Conservation (phyloP, 2,797 vertebrate genomes). For the Pachyuromys duprasi region DNA sequence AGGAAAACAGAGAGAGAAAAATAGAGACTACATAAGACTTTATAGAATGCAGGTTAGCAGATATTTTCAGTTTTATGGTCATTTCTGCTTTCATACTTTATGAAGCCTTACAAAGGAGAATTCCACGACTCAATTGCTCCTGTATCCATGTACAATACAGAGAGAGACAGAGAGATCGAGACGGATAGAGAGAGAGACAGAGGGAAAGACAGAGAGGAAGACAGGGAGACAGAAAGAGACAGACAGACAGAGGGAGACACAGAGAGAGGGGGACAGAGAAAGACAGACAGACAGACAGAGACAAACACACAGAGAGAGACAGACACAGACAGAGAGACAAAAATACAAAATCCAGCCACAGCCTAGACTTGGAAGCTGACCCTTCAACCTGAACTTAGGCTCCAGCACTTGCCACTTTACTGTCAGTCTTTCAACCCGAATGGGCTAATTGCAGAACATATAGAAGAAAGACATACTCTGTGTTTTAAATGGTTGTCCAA, state of each 20-base stretch:
- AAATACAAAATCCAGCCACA: background rate
- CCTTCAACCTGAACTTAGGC: constrained; percentile 4
- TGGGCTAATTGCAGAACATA: constrained; percentile 32
- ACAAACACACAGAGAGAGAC: no score
- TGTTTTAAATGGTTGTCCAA: constrained; percentile 14
- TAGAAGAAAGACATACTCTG: background rate
- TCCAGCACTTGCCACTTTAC: constrained; percentile 17
- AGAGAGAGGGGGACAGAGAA: no score
- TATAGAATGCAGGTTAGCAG: background rate
- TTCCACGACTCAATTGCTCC: constrained; percentile 43
- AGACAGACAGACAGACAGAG: no score
- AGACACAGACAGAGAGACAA: no score
- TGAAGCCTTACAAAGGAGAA: constrained; percentile 41
- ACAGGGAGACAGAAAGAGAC: no score
- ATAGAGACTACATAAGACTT: constrained; percentile 14
- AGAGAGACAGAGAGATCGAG: background rate
- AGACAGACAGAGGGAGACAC: no score
- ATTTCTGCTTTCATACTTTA: constrained; percentile 19
- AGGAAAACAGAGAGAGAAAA: no score
- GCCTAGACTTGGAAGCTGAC: background rate
- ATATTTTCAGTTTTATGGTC: no score
- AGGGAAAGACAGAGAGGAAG: no score
- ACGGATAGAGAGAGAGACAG: no score
- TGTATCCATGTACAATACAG: background rate
- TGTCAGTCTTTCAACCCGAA: constrained; percentile 29